Evolutionary conservation across 2,113 vertebrate genomes (phyloP).

Genomic region (Callionymus lyra): DNA sequence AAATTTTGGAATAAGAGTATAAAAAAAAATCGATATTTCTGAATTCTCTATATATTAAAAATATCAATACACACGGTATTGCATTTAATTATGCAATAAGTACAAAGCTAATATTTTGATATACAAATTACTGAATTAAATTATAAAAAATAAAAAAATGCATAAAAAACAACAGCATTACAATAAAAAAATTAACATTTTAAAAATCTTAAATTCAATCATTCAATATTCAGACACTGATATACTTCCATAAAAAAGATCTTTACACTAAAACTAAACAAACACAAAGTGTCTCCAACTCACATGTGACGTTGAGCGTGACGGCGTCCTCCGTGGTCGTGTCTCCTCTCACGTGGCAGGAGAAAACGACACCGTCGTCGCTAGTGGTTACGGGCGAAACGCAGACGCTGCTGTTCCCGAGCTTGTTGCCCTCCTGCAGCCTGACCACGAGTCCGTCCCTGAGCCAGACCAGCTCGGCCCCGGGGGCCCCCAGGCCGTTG

Average conservation of each 20-base stretch:
- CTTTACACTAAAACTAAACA: neutral
- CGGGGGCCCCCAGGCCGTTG: slow-evolving; percentile 3
- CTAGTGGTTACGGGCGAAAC: slow-evolving; percentile 40
- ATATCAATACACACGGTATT: too few species aligned
- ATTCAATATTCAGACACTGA: too few species aligned
- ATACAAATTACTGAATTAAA: too few species aligned
- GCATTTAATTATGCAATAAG: too few species aligned
- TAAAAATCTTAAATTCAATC: neutral
- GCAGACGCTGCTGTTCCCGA: slow-evolving; percentile 50
- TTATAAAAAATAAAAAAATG: too few species aligned
- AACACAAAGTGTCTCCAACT: slow-evolving; percentile 24
- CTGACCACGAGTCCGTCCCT: slow-evolving; percentile 42
- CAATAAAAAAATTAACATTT: neutral
- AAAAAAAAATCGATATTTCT: too few species aligned
- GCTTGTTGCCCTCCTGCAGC: slow-evolving; percentile 46
- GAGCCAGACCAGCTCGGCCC: slow-evolving; percentile 57
- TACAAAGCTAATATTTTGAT: too few species aligned
- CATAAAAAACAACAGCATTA: neutral
- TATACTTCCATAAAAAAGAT: neutral
- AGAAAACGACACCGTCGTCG: slow-evolving; percentile 57
- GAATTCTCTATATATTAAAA: too few species aligned
- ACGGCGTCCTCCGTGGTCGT: slow-evolving; percentile 34
- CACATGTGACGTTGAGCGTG: slow-evolving; percentile 62
- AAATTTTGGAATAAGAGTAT: too few species aligned
- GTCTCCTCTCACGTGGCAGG: slow-evolving; percentile 46